Base-by-base conservation (phyloP, 2,888 invertebrate species). In the Heliconius ismenius region DNA sequence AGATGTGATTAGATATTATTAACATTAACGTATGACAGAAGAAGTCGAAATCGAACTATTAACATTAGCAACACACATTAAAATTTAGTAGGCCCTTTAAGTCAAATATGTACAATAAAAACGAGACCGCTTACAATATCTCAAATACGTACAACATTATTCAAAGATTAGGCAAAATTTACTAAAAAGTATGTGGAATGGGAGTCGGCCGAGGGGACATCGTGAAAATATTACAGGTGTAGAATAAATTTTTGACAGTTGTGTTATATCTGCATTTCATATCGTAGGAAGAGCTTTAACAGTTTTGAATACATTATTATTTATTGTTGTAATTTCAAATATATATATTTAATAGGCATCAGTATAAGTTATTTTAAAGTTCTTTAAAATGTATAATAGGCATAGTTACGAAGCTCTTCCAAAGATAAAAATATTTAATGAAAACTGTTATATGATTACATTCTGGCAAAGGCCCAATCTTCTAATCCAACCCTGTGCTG, bases 91-190 rank as follows among this genome's bases (percentile, higher is more conserved):
- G 92, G 92, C 93, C 92, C 90, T 92, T 89, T 88, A 90, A 90
- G 84, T 84, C 89, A 91, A 91, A 92, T 93, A 93, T 93, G 90
- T 93, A 93, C 93, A 93, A 86, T 92, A 91, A 91, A 90, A 90
- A 88, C 84, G 89, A 90, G 90, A 91, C 89, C 87, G 89, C 90
- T 90, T 89, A 91, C 90, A 92, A 90, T 90, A 91, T 86, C 89
- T 87, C 86, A 88, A 86, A 83, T 87, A 78, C 75, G 73, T 79
- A 92, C 85, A 88, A 88, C 86, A 86, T 89, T 91, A 90, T 86
- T 91, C 87, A 88, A 92, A 93, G 88, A 91, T 92, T 93, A 92
- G 90, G 90, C 92, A 89, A 91, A 92, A 91, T 91, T 91, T 84
- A 85, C 91, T 92, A 93, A 91, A 89, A 83, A 89, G 88, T 92